Conservation (phyloP, 2,797 vertebrate species). For the Mormyrus proboscirostris region DNA sequence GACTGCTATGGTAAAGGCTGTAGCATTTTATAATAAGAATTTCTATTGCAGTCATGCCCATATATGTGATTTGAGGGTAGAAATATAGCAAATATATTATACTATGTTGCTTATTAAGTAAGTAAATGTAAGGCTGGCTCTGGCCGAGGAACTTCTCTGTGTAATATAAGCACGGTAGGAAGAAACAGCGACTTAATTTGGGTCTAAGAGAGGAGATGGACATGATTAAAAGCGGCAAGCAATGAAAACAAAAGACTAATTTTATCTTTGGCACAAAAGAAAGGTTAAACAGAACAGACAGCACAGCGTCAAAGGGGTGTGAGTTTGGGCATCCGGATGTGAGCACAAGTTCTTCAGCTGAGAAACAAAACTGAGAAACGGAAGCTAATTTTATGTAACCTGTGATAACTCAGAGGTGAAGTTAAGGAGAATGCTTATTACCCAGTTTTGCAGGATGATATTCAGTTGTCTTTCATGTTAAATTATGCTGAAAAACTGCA, state of each 20-base stretch:
- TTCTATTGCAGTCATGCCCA: background rate
- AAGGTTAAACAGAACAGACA: background rate
- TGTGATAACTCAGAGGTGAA: background rate
- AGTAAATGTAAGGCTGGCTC: background rate
- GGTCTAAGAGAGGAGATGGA: background rate
- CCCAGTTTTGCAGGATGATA: background rate
- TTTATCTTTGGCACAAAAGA: background rate
- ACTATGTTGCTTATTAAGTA: background rate
- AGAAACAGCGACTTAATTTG: background rate
- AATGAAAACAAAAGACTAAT: background rate
- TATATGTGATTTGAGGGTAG: background rate
- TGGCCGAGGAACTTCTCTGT: background rate
- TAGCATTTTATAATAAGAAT: background rate
- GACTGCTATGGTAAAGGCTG: background rate
- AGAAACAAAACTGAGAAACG: background rate
- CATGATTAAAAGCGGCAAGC: background rate
- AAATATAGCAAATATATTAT: background rate
- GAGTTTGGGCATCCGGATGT: background rate
- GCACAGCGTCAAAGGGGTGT: background rate
- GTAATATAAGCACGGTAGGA: background rate
- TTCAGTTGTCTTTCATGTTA: background rate
- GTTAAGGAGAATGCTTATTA: background rate
- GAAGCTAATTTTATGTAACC: slow-evolving; percentile 2
- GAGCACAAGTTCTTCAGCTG: background rate
- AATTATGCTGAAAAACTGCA: background rate